Percentiles rank a stretch among this genome's conserved stretches.
Evolutionary conservation across 2,797 vertebrate genomes (phyloP).

Genomic region (Trachops cirrhosus): DNA sequence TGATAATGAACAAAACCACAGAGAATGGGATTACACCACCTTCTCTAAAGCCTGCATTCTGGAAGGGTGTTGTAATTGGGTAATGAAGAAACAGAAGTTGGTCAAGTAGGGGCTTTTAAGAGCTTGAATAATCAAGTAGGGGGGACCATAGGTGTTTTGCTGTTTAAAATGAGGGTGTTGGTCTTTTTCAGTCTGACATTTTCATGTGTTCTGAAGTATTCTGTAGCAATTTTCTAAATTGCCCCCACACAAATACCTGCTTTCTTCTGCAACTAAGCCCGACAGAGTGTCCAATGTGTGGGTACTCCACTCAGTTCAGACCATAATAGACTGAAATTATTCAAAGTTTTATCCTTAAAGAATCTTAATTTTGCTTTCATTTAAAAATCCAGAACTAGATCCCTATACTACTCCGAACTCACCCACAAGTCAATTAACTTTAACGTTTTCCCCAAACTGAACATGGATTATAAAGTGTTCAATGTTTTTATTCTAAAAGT

Average conservation of each 20-base stretch:
- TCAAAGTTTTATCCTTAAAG: neutral
- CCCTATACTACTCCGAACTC: neutral
- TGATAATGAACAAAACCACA: neutral
- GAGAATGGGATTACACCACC: neutral
- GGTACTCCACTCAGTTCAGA: neutral
- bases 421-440: neutral
- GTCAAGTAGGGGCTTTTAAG: neutral
- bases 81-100: constrained; percentile 1
- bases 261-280: neutral
- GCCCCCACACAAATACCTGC: neutral
- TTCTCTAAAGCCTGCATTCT: neutral
- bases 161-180: neutral
- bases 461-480: neutral
- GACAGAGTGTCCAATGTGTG: neutral
- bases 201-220: neutral
- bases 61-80: neutral
- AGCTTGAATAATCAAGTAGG: neutral
- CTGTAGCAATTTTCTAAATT: neutral
- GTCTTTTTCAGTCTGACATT: neutral
- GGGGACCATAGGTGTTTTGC: neutral
- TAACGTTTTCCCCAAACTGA: constrained; percentile 28
- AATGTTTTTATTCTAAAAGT: constrained; percentile 49
- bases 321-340: neutral
- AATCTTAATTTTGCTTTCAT: constrained; percentile 50
- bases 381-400: constrained; percentile 17